Evolutionary conservation across 2,888 invertebrate species (phyloP), one percentile per base, ranked within the genome.

Genomic region (Coleophora deauratella): DNA sequence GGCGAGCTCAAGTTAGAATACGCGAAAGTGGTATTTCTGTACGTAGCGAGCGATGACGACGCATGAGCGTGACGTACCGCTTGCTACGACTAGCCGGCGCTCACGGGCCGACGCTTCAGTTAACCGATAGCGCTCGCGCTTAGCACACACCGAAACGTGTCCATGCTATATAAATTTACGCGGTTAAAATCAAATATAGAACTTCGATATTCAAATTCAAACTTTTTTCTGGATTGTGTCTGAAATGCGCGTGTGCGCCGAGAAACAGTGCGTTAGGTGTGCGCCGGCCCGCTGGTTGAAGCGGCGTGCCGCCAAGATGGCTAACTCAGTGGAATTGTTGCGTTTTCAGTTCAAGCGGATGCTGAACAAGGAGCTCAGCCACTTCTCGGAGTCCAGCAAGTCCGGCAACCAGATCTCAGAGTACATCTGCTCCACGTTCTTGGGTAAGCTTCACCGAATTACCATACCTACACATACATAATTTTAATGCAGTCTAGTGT

Each of bases 321-420:
- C 81, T 41, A 68, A 77, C 54, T 81, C 79, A 72, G 72, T 84
- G 57, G 79, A 81, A 59, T 59, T 80, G 54, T 81, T 84, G 67
- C 81, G 74, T 58, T 75, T 78, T 59, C 91, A 99, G 98, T 99
- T 99, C 90, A 99, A 99, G 87, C 93, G 98, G 77, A 98, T 99
- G 98, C 91, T 99, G 82, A 99, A 99, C 89, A 96, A 98, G 88
- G 99, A 99, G 87, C 89, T 99, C 69, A 97, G 96, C 72, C 99
- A 99, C 85, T 99, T 99, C 88, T 98, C 98, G 52, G 99, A 99
- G 85, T 97, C 98, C 54, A 98, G 97, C 88, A 97, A 95, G 87
- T 98, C 98, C 59, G 99, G 99, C 68, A 98, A 98, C 87, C 98
- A 99, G 90, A 98, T 99, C 78, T 98, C 99, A 45, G 98, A 99